These are phyloP conservation scores for Gephyroberyx darwinii DNA, from an alignment of 2,797 vertebrate species.

Conservation along the genomic window DNA sequence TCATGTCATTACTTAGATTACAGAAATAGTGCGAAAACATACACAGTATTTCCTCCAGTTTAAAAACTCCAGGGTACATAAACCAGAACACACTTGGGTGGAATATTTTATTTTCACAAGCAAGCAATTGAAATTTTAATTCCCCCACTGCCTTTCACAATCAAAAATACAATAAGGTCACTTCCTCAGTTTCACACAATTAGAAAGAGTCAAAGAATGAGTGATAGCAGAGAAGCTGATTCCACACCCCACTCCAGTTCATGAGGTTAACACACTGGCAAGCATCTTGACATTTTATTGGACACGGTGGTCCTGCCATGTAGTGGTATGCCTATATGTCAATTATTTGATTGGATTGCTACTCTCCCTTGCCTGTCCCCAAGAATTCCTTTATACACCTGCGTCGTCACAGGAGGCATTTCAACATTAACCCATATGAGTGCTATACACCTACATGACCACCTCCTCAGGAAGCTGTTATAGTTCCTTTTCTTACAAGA, in stretches of 20 bases:
- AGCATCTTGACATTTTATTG: conserved; percentile 31
- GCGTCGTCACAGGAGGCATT: conserved; percentile 28
- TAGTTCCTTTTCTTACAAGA: conserved; percentile 32
- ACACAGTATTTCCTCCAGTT: not conserved
- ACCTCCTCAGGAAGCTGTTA: conserved; percentile 17
- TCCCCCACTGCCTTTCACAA: conserved; percentile 36
- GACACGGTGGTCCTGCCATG: conserved; percentile 41
- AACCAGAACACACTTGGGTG: conserved; percentile 24
- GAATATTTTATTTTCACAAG: conserved; percentile 76
- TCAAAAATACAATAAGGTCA: conserved; percentile 52
- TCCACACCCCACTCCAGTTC: conserved; percentile 25
- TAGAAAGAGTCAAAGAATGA: conserved; percentile 52
- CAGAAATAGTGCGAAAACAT: not conserved
- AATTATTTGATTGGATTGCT: conserved; percentile 48
- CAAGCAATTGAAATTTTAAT: conserved; percentile 58
- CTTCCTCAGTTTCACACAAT: conserved; percentile 45
- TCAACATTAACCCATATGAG: conserved; percentile 19
- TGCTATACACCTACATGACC: conserved; percentile 24
- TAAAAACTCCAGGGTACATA: not conserved
- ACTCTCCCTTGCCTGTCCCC: conserved; percentile 9
- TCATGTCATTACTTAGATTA: not conserved
- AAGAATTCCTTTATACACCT: conserved; percentile 11
- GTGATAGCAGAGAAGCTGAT: conserved; percentile 47
- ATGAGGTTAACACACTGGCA: conserved; percentile 29
- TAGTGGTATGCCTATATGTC: conserved; percentile 35